phyloP scores from a whole-genome alignment of 2,888 invertebrate genomes.

The Drosophila nigritarsus region DNA sequence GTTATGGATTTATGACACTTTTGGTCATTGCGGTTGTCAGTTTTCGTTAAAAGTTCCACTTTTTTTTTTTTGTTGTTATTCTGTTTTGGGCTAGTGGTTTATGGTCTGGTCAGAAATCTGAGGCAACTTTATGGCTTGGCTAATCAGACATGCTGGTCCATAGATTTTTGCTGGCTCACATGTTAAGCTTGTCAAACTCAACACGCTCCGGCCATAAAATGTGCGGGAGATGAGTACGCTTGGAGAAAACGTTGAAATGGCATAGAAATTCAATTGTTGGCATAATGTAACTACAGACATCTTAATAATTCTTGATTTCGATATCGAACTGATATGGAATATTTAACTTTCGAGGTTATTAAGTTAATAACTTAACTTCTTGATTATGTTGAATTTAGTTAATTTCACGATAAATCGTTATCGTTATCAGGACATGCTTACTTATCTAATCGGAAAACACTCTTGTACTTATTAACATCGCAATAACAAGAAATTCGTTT shows the following conservation, averaged over 20 bases:
- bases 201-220: conserved; percentile 67
- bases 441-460: background rate
- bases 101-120: conserved; percentile 9
- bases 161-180: conserved; percentile 47
- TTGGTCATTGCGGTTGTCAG: conserved; percentile 77
- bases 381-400: background rate
- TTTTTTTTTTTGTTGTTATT: background rate
- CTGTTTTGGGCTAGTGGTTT: conserved; percentile 19
- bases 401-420: background rate
- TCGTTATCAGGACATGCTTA: background rate
- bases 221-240: conserved; percentile 3
- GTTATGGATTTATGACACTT: conserved; percentile 82
- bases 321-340: background rate
- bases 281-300: background rate
- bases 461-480: background rate
- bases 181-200: conserved; percentile 58
- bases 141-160: conserved; percentile 50
- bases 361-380: background rate
- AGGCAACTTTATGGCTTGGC: conserved; percentile 41
- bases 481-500: background rate
- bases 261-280: background rate
- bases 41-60: conserved; percentile 72
- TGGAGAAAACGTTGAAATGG: background rate
- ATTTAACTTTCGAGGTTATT: background rate
- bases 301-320: background rate